Base-by-base conservation (phyloP, 2,888 invertebrate genomes). In the Helobdella robusta region DNA sequence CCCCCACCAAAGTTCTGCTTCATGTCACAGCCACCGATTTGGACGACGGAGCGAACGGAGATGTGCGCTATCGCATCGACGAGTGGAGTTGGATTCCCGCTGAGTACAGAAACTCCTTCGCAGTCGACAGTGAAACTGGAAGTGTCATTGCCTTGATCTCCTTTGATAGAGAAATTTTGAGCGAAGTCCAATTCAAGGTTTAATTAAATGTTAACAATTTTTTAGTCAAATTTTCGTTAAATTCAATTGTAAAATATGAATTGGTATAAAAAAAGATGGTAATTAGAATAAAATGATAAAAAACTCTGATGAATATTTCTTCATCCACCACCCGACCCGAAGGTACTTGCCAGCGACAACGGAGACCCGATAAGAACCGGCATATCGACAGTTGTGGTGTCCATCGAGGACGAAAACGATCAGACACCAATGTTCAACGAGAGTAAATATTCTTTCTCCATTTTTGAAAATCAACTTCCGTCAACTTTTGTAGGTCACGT, bases 351-450 rank as follows among this genome's bases (percentile, higher is more conserved):
- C 44, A 46, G 59, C 2, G 70, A 70, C 58, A 28, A 59, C 8
- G 70, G 70, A 28, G 40, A 40, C n/a, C 68, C 70, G 5, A 20
- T 61, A 6, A 59, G 44, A 50, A 64, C 66, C 15, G 62, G 65
- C 6, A 36, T 64, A 1, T 58, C 67, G 5, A 54, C 32, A 46
- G 68, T 70, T 20, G 48, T 59, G 25, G 56, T 71, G 25, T 63
- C 36, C 34, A 59, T 71, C 11, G 34, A 52, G 15, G 70, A 71
- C 50, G 67, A 66, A n/a, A 69, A 71, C 56, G 71, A 71, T 64
- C 67, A 69, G 48, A n/a, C 44, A 6, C 71, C 71, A 0, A 44
- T 44, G 36, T 70, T 71, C 61, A 36, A 48, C 8, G 61, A 64
- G 23, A 32, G 20, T 15, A 66, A 48, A 40, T 71, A 71, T 58